Conservation (phyloP, 2,113 vertebrate species). For the Oenanthe oenanthe region DNA sequence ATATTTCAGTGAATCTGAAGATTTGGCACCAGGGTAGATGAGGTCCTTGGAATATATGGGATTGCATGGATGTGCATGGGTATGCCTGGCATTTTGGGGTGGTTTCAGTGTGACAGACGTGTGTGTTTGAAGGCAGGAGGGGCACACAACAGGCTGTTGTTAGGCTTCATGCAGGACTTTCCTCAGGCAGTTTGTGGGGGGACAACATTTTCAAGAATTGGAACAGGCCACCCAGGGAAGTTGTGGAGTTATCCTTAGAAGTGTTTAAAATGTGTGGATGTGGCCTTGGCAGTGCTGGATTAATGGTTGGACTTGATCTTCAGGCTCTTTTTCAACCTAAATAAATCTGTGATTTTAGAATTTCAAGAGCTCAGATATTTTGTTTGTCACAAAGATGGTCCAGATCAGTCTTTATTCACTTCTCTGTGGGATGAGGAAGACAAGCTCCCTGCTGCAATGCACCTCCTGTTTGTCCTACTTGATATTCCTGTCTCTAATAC, state of each 20-base stretch:
- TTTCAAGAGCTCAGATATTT: not conserved
- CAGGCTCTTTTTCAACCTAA: not conserved
- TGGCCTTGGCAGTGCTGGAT: not conserved
- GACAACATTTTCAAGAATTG: not conserved
- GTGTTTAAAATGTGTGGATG: not conserved
- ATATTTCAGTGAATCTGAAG: not conserved
- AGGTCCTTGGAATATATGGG: not conserved
- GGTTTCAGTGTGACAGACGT: not conserved
- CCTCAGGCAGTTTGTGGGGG: fast-evolving
- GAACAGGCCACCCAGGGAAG: not conserved
- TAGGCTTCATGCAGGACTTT: not conserved
- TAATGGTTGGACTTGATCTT: fast-evolving
- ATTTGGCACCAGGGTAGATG: not conserved
- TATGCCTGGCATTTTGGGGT: not conserved
- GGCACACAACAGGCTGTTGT: fast-evolving
- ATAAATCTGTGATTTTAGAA: not conserved
- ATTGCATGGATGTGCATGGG: not conserved
- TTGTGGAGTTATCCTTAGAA: not conserved
- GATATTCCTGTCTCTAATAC: not conserved
- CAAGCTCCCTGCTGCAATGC: not conserved
- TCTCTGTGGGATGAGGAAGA: not conserved
- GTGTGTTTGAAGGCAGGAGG: not conserved
- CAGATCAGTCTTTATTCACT: not conserved
- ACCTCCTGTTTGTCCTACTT: not conserved
- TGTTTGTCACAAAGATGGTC: not conserved